Base-by-base conservation (phyloP, 1,140 invertebrate species). In the Centruroides vittatus region DNA sequence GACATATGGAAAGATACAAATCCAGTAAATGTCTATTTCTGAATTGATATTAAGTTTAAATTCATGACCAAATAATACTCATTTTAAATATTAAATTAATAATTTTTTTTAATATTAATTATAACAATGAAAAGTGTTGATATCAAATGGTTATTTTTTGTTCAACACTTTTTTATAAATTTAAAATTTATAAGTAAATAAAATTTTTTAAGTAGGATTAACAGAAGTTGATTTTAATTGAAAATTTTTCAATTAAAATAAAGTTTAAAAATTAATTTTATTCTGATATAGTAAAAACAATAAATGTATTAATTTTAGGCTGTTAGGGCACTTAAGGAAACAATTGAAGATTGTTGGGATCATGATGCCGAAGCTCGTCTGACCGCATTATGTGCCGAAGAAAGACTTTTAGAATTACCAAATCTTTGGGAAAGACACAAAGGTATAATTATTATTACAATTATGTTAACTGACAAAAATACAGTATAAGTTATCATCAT, bases 281-380 rank as follows among this genome's bases (percentile, higher is more conserved):
- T 23, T 23, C 23, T 23, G 23, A 23, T 23, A 23, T 23, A 23
- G 23, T 23, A 23, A 23, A 23, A 23, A 23, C 49, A 51, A 51
- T 12, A 34, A 51, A 51, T 51, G 2, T 51, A 51, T 34, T 51
- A 47, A 58, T 47, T 47, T 66, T 62, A 75, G 75, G 82, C 86
- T 23, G 77, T 85, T 5, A 81, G 85, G 63, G 78, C 88, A 34
- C 80, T 93, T 46, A 81, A 81, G 60, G 89, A 93, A 77, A 94
- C 90, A 0, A 88, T 93, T 63, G 89, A 93, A 73, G 91, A 94
- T 70, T 94, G 89, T 75, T 94, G 90, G 89, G 92, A 95, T 73
- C 85, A 91, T 61, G 92, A 94, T 73, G 88, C 90, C 1, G 92
- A 94, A 71, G 92, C 92, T 6, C 81, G 92, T 62, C 76, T 95